These are phyloP conservation scores for Rosalia funebris DNA, from an alignment of 2,888 invertebrate species.

Conservation along the genomic window DNA sequence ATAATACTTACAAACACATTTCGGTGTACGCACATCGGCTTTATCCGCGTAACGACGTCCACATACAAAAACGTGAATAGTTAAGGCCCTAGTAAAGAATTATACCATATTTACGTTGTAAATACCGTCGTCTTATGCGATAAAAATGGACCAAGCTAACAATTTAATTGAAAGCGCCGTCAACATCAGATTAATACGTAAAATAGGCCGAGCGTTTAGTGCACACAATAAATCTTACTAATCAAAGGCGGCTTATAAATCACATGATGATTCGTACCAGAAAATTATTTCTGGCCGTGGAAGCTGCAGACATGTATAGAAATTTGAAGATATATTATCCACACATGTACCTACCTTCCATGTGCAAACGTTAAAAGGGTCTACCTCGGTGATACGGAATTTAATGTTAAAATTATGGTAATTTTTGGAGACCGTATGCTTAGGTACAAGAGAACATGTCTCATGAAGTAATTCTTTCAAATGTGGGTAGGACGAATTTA, in stretches of 20 bases:
- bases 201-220: conserved; percentile 5
- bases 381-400: conserved; percentile 50
- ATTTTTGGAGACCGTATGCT: conserved; percentile 36
- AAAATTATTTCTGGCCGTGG: conserved; percentile 41
- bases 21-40: no score
- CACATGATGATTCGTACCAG: conserved; percentile 38
- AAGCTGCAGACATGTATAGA: conserved; percentile 28
- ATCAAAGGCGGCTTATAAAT: conserved; percentile 35
- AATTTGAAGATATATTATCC: conserved; percentile 35
- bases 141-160: neutral
- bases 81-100: no score
- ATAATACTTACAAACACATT: no score
- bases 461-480: conserved; percentile 18
- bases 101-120: no score
- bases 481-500: no score
- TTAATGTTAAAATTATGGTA: conserved; percentile 57
- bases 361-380: conserved; percentile 30
- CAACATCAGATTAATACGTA: conserved; percentile 6
- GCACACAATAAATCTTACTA: conserved; percentile 21
- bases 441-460: conserved; percentile 17
- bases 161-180: neutral
- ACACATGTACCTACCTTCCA: conserved; percentile 36
- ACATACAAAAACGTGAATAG: no score
- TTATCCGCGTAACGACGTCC: no score
- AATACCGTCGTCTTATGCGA: neutral